A percentile compares a stretch with the other conserved stretches of the same genome.
Conservation (phyloP, 2,113 vertebrate genomes). For the Grammomys surdaster region DNA sequence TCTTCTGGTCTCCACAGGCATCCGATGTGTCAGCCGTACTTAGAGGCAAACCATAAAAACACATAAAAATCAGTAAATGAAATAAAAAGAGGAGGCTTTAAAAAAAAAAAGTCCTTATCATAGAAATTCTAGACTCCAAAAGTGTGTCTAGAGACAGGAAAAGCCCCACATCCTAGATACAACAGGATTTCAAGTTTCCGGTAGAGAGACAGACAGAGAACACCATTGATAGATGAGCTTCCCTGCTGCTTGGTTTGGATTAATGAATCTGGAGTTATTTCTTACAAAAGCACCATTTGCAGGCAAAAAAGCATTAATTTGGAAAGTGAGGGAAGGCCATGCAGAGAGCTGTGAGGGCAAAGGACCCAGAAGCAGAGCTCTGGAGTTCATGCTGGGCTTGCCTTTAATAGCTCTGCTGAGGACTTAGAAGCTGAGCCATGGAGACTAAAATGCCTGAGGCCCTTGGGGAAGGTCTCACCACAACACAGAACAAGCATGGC, state of each 20-base stretch:
- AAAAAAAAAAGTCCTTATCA: neutral
- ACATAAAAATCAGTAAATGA: neutral
- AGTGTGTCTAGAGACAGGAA: conserved; percentile 31
- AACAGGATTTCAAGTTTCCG: conserved; percentile 1
- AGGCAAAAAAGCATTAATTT: conserved; percentile 20
- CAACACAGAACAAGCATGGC: neutral
- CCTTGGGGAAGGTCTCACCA: neutral
- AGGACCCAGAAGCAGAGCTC: neutral
- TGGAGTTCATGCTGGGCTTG: neutral
- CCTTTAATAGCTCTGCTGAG: neutral
- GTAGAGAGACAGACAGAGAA: conserved; percentile 28
- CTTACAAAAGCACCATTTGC: conserved; percentile 6
- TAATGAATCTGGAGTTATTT: neutral
- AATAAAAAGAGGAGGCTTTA: neutral
- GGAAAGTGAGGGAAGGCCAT: neutral
- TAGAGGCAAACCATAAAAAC: neutral
- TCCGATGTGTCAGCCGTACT: neutral
- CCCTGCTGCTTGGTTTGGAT: conserved; percentile 9
- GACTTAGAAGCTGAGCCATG: too few relatives aligned
- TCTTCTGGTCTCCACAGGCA: neutral
- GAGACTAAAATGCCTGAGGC: neutral
- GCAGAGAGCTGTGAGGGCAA: neutral
- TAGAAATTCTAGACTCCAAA: neutral
- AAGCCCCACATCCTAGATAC: conserved; percentile 11
- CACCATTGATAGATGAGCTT: neutral